A percentile compares a stretch with the other conserved stretches of the same genome.
Evolutionary conservation across 1,140 invertebrate genomes (phyloP).

Genomic region (Wasmannia auropunctata): DNA sequence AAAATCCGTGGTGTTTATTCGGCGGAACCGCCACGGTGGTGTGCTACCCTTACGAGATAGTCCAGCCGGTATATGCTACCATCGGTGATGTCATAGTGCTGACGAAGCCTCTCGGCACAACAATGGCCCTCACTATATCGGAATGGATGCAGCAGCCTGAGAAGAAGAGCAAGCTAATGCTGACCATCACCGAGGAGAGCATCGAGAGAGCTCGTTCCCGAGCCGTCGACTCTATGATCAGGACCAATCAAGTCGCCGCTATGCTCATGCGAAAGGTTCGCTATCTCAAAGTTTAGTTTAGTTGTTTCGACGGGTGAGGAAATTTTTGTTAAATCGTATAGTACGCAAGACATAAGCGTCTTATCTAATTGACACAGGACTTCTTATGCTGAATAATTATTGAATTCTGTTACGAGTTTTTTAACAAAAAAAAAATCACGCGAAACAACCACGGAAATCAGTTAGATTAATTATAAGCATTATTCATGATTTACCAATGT

Average conservation of each 20-base stretch:
- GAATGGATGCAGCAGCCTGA: constrained; percentile 87
- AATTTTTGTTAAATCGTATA: neutral
- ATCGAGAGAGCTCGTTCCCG: constrained; percentile 86
- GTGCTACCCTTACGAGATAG: constrained; percentile 87
- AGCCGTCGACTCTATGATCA: constrained; percentile 86
- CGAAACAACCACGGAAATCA: neutral
- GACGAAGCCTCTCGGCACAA: constrained; percentile 88
- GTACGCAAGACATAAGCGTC: neutral
- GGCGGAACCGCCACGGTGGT: constrained; percentile 88
- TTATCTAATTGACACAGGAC: neutral
- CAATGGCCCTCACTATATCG: constrained; percentile 86
- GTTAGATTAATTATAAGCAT: neutral
- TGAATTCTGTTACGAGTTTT: neutral
- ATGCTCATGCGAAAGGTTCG: constrained; percentile 83
- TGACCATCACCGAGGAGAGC: constrained; percentile 86
- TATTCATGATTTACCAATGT: neutral
- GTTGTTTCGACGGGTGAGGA: too few relatives aligned
- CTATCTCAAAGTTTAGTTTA: neutral
- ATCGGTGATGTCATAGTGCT: constrained; percentile 87
- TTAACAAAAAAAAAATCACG: neutral
- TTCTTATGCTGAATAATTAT: neutral
- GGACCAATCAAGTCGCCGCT: constrained; percentile 85
- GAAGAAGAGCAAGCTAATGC: constrained; percentile 84
- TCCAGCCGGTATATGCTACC: constrained; percentile 86
- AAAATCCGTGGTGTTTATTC: constrained; percentile 89